A percentile compares a stretch with the other conserved stretches of the same genome.
These are phyloP conservation scores for Smittia aterrima DNA, from an alignment of 2,888 invertebrate species.

Conservation along the genomic window DNA sequence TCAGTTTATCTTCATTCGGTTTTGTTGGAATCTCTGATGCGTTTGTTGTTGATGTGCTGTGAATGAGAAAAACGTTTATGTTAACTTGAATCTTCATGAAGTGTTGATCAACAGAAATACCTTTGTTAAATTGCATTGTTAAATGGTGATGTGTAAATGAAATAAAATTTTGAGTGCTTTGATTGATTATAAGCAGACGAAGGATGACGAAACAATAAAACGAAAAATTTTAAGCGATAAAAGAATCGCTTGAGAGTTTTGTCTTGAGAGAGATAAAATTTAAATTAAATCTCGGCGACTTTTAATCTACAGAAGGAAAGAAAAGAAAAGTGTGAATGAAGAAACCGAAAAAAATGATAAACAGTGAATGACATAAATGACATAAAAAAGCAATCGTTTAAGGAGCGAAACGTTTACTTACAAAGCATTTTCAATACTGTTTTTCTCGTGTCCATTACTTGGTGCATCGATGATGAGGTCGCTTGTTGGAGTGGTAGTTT, in stretches of 20 bases:
- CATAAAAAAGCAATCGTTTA: neutral
- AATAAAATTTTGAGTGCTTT: neutral
- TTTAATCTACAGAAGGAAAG: conserved; percentile 28
- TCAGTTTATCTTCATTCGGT: conserved; percentile 24
- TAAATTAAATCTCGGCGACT: conserved; percentile 38
- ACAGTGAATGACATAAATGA: neutral
- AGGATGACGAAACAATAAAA: neutral
- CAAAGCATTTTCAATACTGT: conserved; percentile 40
- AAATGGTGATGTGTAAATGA: neutral
- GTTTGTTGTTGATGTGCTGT: neutral
- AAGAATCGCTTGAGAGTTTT: neutral
- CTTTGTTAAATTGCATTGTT: conserved; percentile 7
- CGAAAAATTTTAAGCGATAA: neutral
- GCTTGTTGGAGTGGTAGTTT: neutral
- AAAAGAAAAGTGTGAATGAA: neutral
- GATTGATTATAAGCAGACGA: neutral
- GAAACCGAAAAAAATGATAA: neutral
- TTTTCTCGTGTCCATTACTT: conserved; percentile 34
- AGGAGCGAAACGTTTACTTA: neutral
- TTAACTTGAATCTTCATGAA: neutral
- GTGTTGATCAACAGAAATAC: neutral
- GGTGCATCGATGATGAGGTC: conserved; percentile 28
- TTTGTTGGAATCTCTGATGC: neutral
- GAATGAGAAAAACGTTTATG: neutral
- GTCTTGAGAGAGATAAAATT: neutral